Conservation (phyloP, 2,797 vertebrate genomes). For the Enoplosus armatus region DNA sequence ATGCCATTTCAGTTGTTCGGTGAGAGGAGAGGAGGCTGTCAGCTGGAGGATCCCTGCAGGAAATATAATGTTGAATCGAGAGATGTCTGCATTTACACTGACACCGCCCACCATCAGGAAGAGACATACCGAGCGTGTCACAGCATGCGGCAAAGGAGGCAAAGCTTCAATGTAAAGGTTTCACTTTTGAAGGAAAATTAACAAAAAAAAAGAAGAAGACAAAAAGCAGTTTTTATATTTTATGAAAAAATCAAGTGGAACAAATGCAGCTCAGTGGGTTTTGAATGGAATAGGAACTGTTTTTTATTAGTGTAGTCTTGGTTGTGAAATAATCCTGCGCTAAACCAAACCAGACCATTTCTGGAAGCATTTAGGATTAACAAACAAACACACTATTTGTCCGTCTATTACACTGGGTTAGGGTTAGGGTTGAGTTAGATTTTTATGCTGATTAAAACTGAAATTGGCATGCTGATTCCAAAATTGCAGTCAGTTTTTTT, state of each 20-base stretch:
- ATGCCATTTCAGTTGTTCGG: conserved; percentile 54
- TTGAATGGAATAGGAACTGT: neutral
- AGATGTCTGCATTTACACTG: rapidly evolving
- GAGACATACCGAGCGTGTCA: neutral
- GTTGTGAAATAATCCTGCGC: neutral
- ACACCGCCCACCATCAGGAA: conserved; percentile 4
- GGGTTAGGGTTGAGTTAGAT: too few species aligned
- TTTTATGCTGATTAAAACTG: too few species aligned
- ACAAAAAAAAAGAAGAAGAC: too few species aligned
- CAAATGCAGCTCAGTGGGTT: neutral
- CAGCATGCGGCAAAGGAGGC: neutral
- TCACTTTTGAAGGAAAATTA: neutral
- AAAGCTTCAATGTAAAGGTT: neutral
- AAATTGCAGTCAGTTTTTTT: too few species aligned
- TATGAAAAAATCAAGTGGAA: neutral
- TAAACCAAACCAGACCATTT: neutral
- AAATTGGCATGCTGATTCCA: too few species aligned
- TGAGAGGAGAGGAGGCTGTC: rapidly evolving
- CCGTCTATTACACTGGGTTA: too few species aligned
- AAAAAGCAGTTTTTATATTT: neutral
- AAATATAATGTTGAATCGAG: rapidly evolving
- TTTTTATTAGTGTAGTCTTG: neutral
- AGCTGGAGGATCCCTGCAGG: neutral
- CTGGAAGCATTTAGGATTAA: too few species aligned
- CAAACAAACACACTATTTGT: too few species aligned